phyloP scores from a whole-genome alignment of 2,797 vertebrate species.

The Gadopsis bispinosus region DNA sequence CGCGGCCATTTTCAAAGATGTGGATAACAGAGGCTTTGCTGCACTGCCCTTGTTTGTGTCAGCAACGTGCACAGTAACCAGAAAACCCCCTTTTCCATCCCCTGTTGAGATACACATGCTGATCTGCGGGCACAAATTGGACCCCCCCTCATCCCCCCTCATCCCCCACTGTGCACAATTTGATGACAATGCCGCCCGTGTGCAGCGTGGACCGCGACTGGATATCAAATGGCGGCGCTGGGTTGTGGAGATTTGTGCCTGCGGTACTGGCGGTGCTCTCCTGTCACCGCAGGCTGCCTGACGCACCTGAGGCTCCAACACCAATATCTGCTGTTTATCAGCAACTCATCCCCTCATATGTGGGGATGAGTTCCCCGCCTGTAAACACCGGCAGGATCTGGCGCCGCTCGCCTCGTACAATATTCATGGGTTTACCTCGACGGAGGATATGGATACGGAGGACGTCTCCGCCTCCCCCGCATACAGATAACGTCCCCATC shows the following conservation, averaged over 20 bases:
- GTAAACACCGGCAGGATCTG: conserved; percentile 61
- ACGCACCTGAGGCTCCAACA: conserved; percentile 52
- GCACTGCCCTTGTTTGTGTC: conserved; percentile 56
- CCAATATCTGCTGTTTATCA: conserved; percentile 66
- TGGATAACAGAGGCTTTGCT: conserved; percentile 57
- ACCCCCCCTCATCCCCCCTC: neutral
- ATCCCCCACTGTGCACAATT: conserved; percentile 48
- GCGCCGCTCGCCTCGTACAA: conserved; percentile 54
- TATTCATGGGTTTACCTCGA: conserved; percentile 68
- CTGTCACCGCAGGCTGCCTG: conserved; percentile 39
- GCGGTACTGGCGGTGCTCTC: conserved; percentile 12
- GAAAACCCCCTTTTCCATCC: conserved; percentile 15
- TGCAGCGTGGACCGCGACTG: conserved; percentile 19
- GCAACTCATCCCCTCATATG: conserved; percentile 59
- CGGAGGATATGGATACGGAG: conserved; percentile 49
- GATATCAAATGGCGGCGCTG: conserved; percentile 46
- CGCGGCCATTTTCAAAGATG: conserved; percentile 32
- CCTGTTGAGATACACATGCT: conserved; percentile 42
- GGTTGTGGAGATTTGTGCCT: conserved; percentile 52
- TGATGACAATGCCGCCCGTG: conserved; percentile 42
- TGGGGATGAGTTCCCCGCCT: conserved; percentile 42
- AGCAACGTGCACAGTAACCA: conserved; percentile 37
- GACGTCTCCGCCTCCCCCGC: conserved; percentile 8
- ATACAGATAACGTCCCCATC: conserved; percentile 46
- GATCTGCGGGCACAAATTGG: conserved; percentile 63